A percentile compares a stretch with the other conserved stretches of the same genome.
phyloP scores from a whole-genome alignment of 2,113 vertebrate species.

The Passer montanus region DNA sequence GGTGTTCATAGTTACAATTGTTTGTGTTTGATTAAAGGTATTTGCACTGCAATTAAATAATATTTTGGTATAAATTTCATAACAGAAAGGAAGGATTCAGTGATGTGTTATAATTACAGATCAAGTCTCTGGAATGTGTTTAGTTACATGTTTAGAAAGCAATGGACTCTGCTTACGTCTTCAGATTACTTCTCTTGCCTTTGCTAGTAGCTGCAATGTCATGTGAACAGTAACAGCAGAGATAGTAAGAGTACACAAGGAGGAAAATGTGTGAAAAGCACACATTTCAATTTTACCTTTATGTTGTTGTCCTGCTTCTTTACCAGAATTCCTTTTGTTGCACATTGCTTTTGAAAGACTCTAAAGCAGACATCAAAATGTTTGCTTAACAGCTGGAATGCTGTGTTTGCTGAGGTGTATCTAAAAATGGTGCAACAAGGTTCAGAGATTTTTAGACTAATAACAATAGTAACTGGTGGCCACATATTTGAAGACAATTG shows the following conservation, averaged over 20 bases:
- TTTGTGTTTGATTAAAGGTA: background rate
- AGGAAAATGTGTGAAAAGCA: background rate
- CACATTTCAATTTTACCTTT: background rate
- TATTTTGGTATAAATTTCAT: background rate
- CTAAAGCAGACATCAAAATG: background rate
- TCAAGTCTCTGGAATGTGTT: background rate
- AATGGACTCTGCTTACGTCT: background rate
- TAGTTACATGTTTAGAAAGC: background rate
- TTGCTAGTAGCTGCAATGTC: background rate
- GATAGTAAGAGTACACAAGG: background rate
- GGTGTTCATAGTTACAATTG: background rate
- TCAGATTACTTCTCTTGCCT: background rate
- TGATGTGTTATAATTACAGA: background rate
- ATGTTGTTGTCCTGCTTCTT: background rate
- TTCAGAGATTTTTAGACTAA: background rate
- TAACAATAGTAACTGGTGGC: background rate
- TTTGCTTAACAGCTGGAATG: background rate
- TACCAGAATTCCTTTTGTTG: background rate
- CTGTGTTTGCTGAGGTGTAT: background rate
- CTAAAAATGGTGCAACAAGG: background rate
- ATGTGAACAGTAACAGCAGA: background rate
- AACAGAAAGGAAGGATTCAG: background rate
- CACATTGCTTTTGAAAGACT: background rate
- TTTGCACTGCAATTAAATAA: background rate
- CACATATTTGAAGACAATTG: background rate